phyloP scores from a whole-genome alignment of 2,797 vertebrate genomes.

The Babyrousa celebensis region DNA sequence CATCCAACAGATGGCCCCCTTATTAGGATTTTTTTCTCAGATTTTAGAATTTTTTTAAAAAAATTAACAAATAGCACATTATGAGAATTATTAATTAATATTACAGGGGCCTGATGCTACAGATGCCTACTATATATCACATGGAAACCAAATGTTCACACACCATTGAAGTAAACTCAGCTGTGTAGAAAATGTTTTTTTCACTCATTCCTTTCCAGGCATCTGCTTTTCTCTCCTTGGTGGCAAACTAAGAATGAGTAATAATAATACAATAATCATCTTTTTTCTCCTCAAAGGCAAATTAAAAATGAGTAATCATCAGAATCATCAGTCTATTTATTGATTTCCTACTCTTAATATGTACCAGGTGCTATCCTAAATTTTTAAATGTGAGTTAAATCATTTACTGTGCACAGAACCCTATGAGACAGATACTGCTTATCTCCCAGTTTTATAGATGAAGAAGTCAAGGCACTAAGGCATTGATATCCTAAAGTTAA shows the following conservation, averaged over 20 bases:
- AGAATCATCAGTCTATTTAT: neutral
- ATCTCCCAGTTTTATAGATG: slow-evolving; percentile 23
- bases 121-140: slow-evolving; percentile 54
- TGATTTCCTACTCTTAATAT: neutral
- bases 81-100: slow-evolving; percentile 74
- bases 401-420: neutral
- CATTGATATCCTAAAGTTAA: slow-evolving; percentile 14
- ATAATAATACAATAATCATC: slow-evolving; percentile 34
- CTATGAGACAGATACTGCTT: neutral
- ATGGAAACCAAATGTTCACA: slow-evolving; percentile 70
- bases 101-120: slow-evolving; percentile 12
- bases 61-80: slow-evolving; percentile 65
- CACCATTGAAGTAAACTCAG: slow-evolving; percentile 54
- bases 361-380: slow-evolving; percentile 48
- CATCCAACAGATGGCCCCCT: neutral
- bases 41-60: slow-evolving; percentile 28
- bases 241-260: slow-evolving; percentile 73
- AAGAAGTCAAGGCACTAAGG: slow-evolving; percentile 11
- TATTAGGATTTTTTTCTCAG: slow-evolving; percentile 66
- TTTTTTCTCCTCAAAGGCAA: slow-evolving; percentile 68
- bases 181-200: slow-evolving; percentile 60
- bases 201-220: neutral
- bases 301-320: slow-evolving; percentile 65
- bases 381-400: neutral
- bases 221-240: slow-evolving; percentile 73